Evolutionary conservation across 2,888 invertebrate species (phyloP), one percentile per base, ranked within the genome.

Genomic region (Sclerodermus sp.): DNA sequence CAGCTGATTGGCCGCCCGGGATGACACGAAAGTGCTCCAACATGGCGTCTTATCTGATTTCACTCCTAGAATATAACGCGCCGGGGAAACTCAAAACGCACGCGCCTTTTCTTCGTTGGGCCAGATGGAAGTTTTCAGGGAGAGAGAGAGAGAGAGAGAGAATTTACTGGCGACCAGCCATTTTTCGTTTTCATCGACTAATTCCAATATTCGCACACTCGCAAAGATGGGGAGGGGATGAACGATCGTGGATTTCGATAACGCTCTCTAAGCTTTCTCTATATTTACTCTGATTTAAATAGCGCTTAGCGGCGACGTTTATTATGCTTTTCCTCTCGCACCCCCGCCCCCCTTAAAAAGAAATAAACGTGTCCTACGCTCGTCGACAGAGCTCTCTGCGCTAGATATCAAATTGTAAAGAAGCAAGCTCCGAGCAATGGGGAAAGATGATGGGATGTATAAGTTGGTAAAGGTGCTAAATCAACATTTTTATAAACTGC

Each of bases 401-500:
- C 4, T 23, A 5, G 23, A 23, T 23, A 23, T 23, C 23, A 23
- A 23, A 23, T 23, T 23, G 23, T 23, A 23, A 23, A 23, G 23
- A 23, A 23, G 23, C 23, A 23, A 23, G 23, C 23, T 23, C 23
- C 4, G 23, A 23, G 23, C 23, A 23, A 23, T 23, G 23, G 23
- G 23, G 23, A 23, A 23, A 23, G 36, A 47, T 40, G 49, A 52
- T 37, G 50, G 51, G 51, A 51, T 53, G 58, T 62, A 62, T 60
- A 64, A 63, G 65, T 66, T 58, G 60, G 63, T 50, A 60, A 63
- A 67, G 70, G 70, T 68, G 73, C 73, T 76, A 76, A 75, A 76
- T 76, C 76, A 75, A 76, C 76, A 76, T 76, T 76, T 76, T 76
- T 75, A 76, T 75, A 74, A 76, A 76, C 76, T 69, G 70, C 71